phyloP scores from a whole-genome alignment of 2,888 invertebrate species.

The Biston betularia region DNA sequence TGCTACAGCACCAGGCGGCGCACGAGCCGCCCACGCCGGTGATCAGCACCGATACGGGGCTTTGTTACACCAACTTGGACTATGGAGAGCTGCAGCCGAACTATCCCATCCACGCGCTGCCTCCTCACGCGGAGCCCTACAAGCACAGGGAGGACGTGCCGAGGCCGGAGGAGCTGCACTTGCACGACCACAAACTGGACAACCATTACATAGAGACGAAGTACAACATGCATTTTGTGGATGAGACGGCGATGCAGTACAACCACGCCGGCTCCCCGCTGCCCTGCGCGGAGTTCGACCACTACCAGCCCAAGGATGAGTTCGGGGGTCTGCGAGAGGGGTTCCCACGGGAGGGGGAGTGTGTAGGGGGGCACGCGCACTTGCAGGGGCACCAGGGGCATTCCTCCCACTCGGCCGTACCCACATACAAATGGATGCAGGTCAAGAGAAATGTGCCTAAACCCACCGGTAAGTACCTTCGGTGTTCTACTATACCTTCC shows the following conservation, averaged over 20 bases:
- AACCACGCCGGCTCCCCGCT: conserved; percentile 75
- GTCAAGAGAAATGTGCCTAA: conserved; percentile 98
- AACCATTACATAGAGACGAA: conserved; percentile 83
- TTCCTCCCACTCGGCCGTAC: conserved; percentile 88
- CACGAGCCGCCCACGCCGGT: conserved; percentile 87
- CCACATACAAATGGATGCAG: conserved; percentile 99
- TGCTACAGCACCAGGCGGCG: conserved; percentile 75
- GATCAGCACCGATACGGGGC: conserved; percentile 93
- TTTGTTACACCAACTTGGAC: conserved; percentile 96
- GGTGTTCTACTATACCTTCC: neutral
- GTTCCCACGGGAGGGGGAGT: conserved; percentile 70
- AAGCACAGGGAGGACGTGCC: conserved; percentile 86
- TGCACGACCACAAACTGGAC: conserved; percentile 78
- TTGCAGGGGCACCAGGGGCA: conserved; percentile 69
- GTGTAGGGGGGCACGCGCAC: conserved; percentile 67
- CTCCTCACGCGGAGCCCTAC: conserved; percentile 82
- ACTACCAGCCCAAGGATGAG: conserved; percentile 88
- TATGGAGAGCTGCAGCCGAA: conserved; percentile 86
- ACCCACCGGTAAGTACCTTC: conserved; percentile 90
- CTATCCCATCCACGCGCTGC: conserved; percentile 84
- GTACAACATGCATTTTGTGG: conserved; percentile 83
- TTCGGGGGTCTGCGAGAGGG: conserved; percentile 74
- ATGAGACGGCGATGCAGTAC: conserved; percentile 77
- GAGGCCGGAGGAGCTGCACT: conserved; percentile 79
- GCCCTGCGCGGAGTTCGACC: conserved; percentile 86